These are phyloP conservation scores for Maniola hyperantus DNA, from an alignment of 2,888 invertebrate genomes.

Conservation along the genomic window DNA sequence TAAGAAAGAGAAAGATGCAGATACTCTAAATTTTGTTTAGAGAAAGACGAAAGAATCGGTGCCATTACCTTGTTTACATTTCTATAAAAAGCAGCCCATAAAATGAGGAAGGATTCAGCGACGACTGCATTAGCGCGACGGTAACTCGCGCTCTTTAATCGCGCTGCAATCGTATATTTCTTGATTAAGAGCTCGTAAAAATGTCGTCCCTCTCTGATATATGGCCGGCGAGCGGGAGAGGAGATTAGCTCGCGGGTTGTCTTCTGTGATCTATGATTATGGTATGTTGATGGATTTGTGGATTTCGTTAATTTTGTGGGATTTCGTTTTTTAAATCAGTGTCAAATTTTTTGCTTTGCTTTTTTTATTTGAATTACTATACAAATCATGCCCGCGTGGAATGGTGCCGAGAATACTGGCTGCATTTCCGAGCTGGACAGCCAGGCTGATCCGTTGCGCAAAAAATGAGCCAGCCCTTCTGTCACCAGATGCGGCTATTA, in stretches of 20 bases:
- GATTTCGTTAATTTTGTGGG: conserved; percentile 31
- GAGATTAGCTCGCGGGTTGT: conserved; percentile 48
- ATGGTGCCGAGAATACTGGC: too few relatives aligned
- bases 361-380: too few relatives aligned
- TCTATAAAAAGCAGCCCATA: conserved; percentile 20
- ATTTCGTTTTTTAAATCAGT: conserved; percentile 10
- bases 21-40: too few relatives aligned
- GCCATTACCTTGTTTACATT: conserved; percentile 1
- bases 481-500: too few relatives aligned
- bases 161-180: conserved; percentile 76
- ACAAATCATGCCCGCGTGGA: too few relatives aligned
- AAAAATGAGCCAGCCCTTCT: too few relatives aligned
- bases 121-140: conserved; percentile 73
- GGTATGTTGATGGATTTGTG: conserved; percentile 35
- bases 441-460: too few relatives aligned
- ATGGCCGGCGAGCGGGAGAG: conserved; percentile 59
- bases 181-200: conserved; percentile 73
- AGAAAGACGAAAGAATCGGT: too few relatives aligned
- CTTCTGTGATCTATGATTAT: conserved; percentile 34
- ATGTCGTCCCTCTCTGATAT: conserved; percentile 72
- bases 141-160: conserved; percentile 72
- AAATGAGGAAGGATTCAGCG: conserved; percentile 52
- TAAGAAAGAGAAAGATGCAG: too few relatives aligned
- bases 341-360: not conserved
- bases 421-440: too few relatives aligned